Conservation (phyloP, 2,113 vertebrate species). For the rat (Rattus norvegicus) region DNA sequence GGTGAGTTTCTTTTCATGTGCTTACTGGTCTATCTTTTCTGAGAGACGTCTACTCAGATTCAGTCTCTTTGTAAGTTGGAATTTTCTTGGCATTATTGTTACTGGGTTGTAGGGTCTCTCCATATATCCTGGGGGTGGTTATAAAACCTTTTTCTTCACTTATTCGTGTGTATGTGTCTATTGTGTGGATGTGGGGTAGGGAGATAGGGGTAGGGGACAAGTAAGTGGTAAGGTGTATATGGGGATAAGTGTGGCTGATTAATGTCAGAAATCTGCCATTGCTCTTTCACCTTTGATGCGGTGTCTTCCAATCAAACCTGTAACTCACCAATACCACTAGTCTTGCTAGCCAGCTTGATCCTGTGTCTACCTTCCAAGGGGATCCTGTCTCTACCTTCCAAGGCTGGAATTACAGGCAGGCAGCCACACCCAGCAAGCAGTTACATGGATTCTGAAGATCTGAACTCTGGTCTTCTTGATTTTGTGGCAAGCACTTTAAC, state of each 20-base stretch:
- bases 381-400: not conserved
- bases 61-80: slow-evolving; percentile 8
- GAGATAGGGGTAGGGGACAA: fast-evolving
- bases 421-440: not conserved
- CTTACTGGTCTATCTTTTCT: not conserved
- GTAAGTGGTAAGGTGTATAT: too few species aligned
- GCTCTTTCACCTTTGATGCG: not conserved
- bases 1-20: not conserved
- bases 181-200: not conserved
- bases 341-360: not conserved
- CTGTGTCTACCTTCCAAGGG: not conserved
- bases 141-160: not conserved
- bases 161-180: not conserved
- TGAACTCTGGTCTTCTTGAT: too few species aligned
- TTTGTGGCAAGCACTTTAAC: not conserved
- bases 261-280: not conserved
- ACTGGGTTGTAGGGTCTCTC: not conserved
- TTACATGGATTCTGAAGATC: not conserved
- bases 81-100: not conserved
- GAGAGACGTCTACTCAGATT: slow-evolving; percentile 1
- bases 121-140: not conserved
- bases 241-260: not conserved
- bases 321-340: not conserved
- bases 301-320: not conserved
- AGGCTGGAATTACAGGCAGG: too few species aligned